phyloP scores from a whole-genome alignment of 2,888 invertebrate species.

The Tridacna crocea region DNA sequence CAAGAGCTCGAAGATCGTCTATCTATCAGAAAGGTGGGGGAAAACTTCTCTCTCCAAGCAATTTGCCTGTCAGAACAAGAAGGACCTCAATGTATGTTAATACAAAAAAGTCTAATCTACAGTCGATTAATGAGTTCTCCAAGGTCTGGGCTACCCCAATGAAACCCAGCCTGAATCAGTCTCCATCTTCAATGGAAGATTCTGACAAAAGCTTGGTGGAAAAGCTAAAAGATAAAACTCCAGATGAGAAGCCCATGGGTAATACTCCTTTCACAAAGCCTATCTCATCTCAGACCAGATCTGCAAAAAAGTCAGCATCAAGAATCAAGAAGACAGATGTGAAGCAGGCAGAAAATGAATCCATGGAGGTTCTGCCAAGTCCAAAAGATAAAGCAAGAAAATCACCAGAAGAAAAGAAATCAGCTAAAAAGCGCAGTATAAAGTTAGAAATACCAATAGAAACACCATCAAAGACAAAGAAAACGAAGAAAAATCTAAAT shows the following conservation, averaged over 20 bases:
- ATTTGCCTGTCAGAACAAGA: slow-evolving; percentile 21
- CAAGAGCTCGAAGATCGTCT: slow-evolving; percentile 65
- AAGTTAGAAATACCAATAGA: background rate
- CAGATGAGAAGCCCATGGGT: background rate
- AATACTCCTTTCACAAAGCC: background rate
- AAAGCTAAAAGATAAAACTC: background rate
- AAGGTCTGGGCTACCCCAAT: slow-evolving; percentile 60
- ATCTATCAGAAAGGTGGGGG: slow-evolving; percentile 64
- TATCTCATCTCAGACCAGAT: background rate
- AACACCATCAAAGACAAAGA: background rate
- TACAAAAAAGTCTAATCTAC: slow-evolving; percentile 30
- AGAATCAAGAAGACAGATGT: slow-evolving; percentile 3
- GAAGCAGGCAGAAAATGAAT: background rate
- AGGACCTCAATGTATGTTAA: slow-evolving; percentile 55
- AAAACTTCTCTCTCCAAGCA: slow-evolving; percentile 39
- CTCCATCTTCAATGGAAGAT: background rate
- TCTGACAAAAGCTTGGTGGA: background rate
- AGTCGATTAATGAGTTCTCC: slow-evolving; percentile 45
- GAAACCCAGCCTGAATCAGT: slow-evolving; percentile 6
- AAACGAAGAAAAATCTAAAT: background rate
- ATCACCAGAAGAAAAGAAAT: background rate
- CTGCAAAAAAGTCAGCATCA: slow-evolving; percentile 2
- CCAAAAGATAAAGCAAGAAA: slow-evolving; percentile 5
- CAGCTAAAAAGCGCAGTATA: background rate
- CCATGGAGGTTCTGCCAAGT: background rate